Base-by-base conservation (phyloP, 2,797 vertebrate genomes). In the Onychomys arenicola region DNA sequence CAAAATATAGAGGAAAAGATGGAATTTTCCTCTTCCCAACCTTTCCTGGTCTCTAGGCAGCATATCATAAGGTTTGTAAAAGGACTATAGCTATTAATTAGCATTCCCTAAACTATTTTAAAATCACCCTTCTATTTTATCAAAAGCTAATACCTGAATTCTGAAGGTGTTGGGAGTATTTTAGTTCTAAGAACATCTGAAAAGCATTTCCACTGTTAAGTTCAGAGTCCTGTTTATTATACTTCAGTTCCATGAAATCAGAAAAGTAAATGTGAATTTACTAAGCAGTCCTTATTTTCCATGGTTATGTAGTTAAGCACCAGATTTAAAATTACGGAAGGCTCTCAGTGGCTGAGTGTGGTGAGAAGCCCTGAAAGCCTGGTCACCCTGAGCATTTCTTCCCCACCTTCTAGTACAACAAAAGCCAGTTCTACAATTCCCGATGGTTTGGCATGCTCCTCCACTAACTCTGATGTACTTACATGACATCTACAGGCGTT, bases 41-140 rank as follows among this genome's bases (percentile, higher is more conserved):
- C 93, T 97, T 98, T 89, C 92, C 82, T 95, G 96, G 86, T 59
- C 91, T 46, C 77, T 94, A 97, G 82, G 94, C 97, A 98, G 93
- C 37, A 94, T 91, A 97, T 77, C 81, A 96, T 90, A 98, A 85
- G 78, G 90, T 37, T 82, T 95, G 94, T 55, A 92, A 96, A 97
- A 95, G 96, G 86, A 87, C 52, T 59, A 75, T 88, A 94, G 95
- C 59, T 97, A 95, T 96, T 96, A 96, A 95, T 96, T 92, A 97
- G 97, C 52, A 96, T 96, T 96, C 88, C 37, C 11, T 83, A 69
- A 91, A 94, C 85, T 97, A 93, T 96, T 96, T 96, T 93, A 97
- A 96, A 97, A 94, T 95, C 2, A 96, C 6, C 76, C 32, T 90
- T 90, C 97, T 90, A 92, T 82, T 89, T 88, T 84, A 97, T 92